Percentiles rank a stretch among this genome's conserved stretches.
These are phyloP conservation scores for Leptarthrus brevirostris DNA, from an alignment of 2,888 invertebrate genomes.

Conservation along the genomic window DNA sequence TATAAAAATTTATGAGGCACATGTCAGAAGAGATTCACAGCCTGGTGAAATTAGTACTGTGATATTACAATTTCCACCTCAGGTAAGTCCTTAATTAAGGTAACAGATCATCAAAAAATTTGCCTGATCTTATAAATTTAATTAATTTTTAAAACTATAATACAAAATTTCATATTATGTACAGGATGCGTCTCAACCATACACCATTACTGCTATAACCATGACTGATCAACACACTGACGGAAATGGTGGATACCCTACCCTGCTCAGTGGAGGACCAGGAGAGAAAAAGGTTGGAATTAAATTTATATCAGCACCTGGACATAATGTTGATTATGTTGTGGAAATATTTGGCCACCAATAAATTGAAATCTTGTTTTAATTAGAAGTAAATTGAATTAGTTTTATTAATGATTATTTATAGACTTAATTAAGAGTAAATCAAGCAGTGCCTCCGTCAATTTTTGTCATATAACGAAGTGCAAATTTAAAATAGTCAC, in stretches of 20 bases:
- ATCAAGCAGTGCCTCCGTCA: too few species aligned
- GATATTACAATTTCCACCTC: slow-evolving; percentile 54
- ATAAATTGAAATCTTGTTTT: background rate
- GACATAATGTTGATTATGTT: slow-evolving; percentile 66
- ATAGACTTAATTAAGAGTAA: too few species aligned
- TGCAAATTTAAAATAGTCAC: too few species aligned
- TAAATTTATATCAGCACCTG: slow-evolving; percentile 67
- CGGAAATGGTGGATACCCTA: slow-evolving; percentile 67
- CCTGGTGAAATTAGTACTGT: slow-evolving; percentile 59
- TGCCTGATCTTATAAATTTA: too few species aligned
- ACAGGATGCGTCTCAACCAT: background rate
- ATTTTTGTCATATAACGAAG: too few species aligned
- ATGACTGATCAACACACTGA: slow-evolving; percentile 65
- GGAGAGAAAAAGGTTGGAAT: slow-evolving; percentile 62
- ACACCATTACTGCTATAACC: slow-evolving; percentile 63
- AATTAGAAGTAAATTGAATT: too few species aligned
- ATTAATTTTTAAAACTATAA: too few species aligned
- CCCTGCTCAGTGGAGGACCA: slow-evolving; percentile 65
- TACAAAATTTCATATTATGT: too few species aligned
- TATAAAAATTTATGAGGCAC: slow-evolving; percentile 12
- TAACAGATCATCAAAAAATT: too few species aligned
- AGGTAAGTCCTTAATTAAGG: slow-evolving; percentile 6
- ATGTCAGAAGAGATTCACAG: slow-evolving; percentile 58
- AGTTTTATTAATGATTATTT: too few species aligned
- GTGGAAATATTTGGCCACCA: slow-evolving; percentile 64